A percentile compares a stretch with the other conserved stretches of the same genome.
phyloP scores from a whole-genome alignment of 2,888 invertebrate species.

The Apotomis betuletana region DNA sequence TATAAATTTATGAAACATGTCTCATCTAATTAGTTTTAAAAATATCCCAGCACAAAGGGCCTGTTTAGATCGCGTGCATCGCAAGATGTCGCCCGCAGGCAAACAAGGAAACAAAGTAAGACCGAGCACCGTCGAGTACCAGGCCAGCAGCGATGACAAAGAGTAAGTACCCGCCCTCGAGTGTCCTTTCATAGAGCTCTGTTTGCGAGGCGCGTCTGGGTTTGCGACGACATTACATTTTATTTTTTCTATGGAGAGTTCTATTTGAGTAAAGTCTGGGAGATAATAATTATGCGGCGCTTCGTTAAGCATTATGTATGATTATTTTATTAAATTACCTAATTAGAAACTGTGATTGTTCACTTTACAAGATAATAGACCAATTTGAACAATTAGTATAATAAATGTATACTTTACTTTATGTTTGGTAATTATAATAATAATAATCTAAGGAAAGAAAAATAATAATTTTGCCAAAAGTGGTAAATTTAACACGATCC shows the following conservation, averaged over 20 bases:
- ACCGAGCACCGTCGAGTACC: constrained; percentile 56
- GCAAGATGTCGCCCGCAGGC: constrained; percentile 47
- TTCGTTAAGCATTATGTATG: background rate
- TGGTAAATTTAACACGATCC: no score
- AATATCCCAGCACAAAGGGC: background rate
- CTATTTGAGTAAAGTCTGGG: constrained; percentile 13
- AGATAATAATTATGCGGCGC: constrained; percentile 5
- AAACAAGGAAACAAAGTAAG: constrained; percentile 57
- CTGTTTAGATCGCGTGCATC: constrained; percentile 5
- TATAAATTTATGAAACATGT: no score
- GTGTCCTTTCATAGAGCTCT: constrained; percentile 62
- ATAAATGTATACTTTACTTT: no score
- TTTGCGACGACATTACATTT: constrained; percentile 39
- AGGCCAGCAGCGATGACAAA: constrained; percentile 65
- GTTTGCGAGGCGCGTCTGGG: constrained; percentile 45
- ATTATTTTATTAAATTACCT: no score
- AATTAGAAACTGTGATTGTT: no score
- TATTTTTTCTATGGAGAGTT: constrained; percentile 18
- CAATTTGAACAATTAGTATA: no score
- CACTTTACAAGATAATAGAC: no score
- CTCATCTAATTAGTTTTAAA: background rate
- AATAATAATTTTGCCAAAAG: no score
- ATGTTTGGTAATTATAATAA: no score
- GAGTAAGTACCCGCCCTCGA: constrained; percentile 59
- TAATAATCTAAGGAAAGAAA: no score